Evolutionary conservation across 2,797 vertebrate species (phyloP), one percentile per base, ranked within the genome.

Genomic region (Aselliscus stoliczkanus): DNA sequence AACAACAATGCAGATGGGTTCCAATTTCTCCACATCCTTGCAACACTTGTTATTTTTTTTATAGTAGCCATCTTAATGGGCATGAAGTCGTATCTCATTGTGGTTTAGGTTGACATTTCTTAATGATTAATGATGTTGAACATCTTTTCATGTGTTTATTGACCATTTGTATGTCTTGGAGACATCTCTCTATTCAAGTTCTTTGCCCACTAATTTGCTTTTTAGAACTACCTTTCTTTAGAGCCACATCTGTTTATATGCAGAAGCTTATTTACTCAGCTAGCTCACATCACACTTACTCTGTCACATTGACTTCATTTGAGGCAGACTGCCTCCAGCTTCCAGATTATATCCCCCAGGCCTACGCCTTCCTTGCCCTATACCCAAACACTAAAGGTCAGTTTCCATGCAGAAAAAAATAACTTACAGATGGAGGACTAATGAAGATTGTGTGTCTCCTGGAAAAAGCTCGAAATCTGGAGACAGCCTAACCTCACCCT

Each of bases 361-460:
- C 37, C 80, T 12, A 21, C 13, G 10, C 39, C 37, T 90, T 93
- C 39, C 72, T 72, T 80, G 39, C 70, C n/a, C 77, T 81, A 7
- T 39, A 17, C 90, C 29, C 82, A 84, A 85, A 89, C 62, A 60
- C 77, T 60, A 42, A 95, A 96, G 77, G 58, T 95, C 85, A 85
- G 75, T 73, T 88, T 91, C 72, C 44, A 56, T 25, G 34, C 39
- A 90, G 80, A 85, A 92, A 85, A 85, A 84, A 70, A 9, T 34
- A 31, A 81, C 56, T 64, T 93, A 52, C 58, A 92, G 56, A 50
- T 80, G 79, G 73, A 95, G 20, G n/a, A 9, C 34, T 70, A 34
- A 65, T 34, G 75, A 90, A 87, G 67, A 64, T 34, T 29, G 25
- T 6, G 4, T 60, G 52, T n/a, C 89, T 93, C 25, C 77, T 64